These are phyloP conservation scores for Odontothrips loti DNA, from an alignment of 2,888 invertebrate species.

Conservation along the genomic window DNA sequence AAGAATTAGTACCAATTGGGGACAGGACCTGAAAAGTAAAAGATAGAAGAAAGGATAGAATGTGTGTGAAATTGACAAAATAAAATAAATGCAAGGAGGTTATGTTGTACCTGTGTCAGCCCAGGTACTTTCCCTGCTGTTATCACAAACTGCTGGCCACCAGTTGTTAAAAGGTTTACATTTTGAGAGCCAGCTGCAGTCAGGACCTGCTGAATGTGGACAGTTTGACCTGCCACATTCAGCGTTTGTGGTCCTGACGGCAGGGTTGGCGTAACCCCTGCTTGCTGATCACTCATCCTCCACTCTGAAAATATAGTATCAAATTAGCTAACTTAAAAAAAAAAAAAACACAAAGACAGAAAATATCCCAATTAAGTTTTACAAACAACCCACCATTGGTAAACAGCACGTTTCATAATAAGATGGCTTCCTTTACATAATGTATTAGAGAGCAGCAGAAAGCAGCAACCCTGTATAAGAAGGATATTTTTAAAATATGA, in stretches of 20 bases:
- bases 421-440: neutral
- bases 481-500: neutral
- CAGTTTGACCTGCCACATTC: constrained; percentile 34
- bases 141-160: constrained; percentile 48
- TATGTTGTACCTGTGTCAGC: constrained; percentile 50
- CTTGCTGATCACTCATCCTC: constrained; percentile 12
- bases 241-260: neutral
- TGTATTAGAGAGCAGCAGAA: neutral
- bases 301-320: neutral
- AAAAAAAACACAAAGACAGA: neutral
- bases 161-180: constrained; percentile 47
- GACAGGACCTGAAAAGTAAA: constrained; percentile 5
- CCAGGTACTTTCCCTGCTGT: constrained; percentile 49
- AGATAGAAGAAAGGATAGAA: neutral
- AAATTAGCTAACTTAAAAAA: neutral
- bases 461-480: neutral
- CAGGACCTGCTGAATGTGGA: constrained; percentile 47
- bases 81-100: neutral
- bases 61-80: too few relatives aligned
- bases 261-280: neutral
- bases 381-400: neutral
- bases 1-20: neutral
- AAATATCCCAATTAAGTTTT: too few relatives aligned
- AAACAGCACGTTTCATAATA: neutral
- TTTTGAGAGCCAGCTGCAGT: constrained; percentile 44